Evolutionary conservation across 2,797 vertebrate genomes (phyloP).

Genomic region (Sebastes minor): DNA sequence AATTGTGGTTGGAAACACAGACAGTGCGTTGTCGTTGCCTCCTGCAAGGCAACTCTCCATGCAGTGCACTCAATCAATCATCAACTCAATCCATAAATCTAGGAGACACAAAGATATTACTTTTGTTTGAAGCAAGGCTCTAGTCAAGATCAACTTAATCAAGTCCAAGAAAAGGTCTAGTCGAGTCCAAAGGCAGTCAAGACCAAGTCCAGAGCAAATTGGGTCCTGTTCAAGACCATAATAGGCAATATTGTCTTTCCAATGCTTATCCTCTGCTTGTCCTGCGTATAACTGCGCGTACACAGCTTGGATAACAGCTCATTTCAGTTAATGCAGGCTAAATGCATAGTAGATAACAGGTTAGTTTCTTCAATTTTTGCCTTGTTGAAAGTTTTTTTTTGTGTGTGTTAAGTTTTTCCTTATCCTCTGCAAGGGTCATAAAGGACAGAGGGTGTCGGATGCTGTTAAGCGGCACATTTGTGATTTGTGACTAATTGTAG

Average conservation of each 20-base stretch:
- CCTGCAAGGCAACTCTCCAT: not conserved
- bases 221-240: not conserved
- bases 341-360: not conserved
- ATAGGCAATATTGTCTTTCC: not conserved
- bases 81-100: conserved; percentile 7
- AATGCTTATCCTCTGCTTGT: not conserved
- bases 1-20: conserved; percentile 8
- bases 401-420: too few relatives aligned
- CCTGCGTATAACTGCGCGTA: not conserved
- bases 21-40: not conserved
- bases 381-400: too few relatives aligned
- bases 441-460: too few relatives aligned
- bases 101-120: not conserved
- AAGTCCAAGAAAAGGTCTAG: not conserved
- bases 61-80: not conserved
- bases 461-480: too few relatives aligned
- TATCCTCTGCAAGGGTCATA: too few relatives aligned
- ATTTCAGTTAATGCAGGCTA: not conserved
- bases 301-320: not conserved
- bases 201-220: not conserved
- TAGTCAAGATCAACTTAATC: not conserved
- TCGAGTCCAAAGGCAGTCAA: not conserved
- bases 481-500: not conserved
- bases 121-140: not conserved
- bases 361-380: too few relatives aligned